A percentile compares a stretch with the other conserved stretches of the same genome.
These are phyloP conservation scores for Sebastolobus alascanus DNA, from an alignment of 2,797 vertebrate genomes.

Conservation along the genomic window DNA sequence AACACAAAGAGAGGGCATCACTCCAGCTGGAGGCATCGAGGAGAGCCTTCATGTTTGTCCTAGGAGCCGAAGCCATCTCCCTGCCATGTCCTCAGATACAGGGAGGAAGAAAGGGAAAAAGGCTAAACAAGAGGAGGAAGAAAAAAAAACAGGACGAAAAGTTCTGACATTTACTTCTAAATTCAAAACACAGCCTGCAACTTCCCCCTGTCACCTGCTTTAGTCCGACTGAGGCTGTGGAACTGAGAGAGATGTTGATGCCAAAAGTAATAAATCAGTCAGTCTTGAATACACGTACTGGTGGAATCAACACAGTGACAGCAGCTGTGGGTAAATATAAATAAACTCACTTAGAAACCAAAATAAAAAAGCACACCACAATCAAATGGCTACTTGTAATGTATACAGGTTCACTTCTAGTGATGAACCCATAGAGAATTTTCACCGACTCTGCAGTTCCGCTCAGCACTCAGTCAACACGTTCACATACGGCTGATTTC, in stretches of 20 bases:
- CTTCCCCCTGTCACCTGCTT: background rate
- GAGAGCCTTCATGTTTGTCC: conserved; percentile 41
- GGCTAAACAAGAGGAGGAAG: conserved; percentile 14
- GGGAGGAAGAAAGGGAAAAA: conserved; percentile 7
- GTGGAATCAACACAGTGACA: background rate
- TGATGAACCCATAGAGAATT: too few species aligned
- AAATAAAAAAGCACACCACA: too few species aligned
- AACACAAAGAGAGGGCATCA: conserved; percentile 29
- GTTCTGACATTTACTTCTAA: conserved; percentile 15
- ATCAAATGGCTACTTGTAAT: background rate
- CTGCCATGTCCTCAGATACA: conserved; percentile 12
- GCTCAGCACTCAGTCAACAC: too few species aligned
- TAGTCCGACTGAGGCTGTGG: background rate
- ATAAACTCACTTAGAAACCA: background rate
- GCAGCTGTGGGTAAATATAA: background rate
- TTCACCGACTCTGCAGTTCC: too few species aligned
- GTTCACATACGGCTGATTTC: too few species aligned
- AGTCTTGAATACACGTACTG: background rate
- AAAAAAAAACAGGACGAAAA: background rate
- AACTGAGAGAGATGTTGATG: background rate
- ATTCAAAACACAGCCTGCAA: conserved; percentile 5
- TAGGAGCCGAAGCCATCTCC: conserved; percentile 14
- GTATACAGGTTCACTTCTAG: too few species aligned
- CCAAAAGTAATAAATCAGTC: background rate
- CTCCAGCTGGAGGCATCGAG: conserved; percentile 35